phyloP scores from a whole-genome alignment of 2,797 vertebrate genomes.

The Simalia tracyae region DNA sequence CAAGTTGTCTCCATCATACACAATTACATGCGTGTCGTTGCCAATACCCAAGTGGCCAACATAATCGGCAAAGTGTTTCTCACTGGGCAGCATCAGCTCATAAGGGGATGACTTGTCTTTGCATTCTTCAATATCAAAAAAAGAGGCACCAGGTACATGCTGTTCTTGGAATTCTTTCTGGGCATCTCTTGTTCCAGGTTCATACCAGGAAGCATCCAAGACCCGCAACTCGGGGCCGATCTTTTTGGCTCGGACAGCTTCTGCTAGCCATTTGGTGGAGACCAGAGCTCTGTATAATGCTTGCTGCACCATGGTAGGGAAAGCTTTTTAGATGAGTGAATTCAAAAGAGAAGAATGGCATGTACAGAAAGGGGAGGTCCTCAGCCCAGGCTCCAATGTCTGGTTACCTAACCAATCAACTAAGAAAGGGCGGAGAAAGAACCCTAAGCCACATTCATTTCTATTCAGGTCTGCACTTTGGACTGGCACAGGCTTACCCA shows the following conservation, averaged over 20 bases:
- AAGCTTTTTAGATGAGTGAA: not conserved
- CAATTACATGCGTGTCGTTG: slow-evolving; percentile 88
- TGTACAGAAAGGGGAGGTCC: not conserved
- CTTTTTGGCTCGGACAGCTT: slow-evolving; percentile 74
- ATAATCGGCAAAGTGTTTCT: slow-evolving; percentile 80
- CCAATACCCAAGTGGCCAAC: slow-evolving; percentile 84
- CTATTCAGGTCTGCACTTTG: slow-evolving; percentile 1
- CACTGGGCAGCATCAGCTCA: slow-evolving; percentile 87
- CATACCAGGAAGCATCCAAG: slow-evolving; percentile 88
- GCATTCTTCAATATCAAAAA: slow-evolving; percentile 91
- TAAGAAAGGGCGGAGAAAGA: not conserved
- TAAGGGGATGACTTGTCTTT: slow-evolving; percentile 75
- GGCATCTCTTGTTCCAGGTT: slow-evolving; percentile 78
- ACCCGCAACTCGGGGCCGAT: slow-evolving; percentile 80
- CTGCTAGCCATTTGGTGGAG: slow-evolving; percentile 83
- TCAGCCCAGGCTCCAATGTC: not conserved
- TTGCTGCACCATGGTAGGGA: slow-evolving; percentile 79
- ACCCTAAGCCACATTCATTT: not conserved
- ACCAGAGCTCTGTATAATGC: slow-evolving; percentile 78
- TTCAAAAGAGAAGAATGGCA: not conserved
- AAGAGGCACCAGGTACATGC: slow-evolving; percentile 87
- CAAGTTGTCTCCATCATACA: slow-evolving; percentile 88
- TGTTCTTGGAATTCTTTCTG: slow-evolving; percentile 81
- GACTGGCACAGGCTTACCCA: not conserved
- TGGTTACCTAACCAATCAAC: slow-evolving; percentile 3